A percentile compares a stretch with the other conserved stretches of the same genome.
phyloP scores from a whole-genome alignment of 2,888 invertebrate species.

The Sipunculus nudus region DNA sequence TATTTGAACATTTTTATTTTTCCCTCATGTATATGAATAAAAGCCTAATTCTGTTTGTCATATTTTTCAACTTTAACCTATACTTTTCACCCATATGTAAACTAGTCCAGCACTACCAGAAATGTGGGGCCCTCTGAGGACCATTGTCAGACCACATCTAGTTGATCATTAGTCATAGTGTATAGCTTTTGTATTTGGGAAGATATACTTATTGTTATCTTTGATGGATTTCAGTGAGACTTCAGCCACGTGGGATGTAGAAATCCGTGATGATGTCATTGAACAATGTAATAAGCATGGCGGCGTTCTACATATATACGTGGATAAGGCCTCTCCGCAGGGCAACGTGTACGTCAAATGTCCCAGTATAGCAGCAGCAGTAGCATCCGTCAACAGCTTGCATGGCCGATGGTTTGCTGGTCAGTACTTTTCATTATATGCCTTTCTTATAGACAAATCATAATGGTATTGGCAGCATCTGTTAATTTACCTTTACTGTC shows the following conservation, averaged over 20 bases:
- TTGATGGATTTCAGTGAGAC: constrained; percentile 71
- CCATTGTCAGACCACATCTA: no score
- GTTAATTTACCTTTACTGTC: no score
- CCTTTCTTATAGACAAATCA: not conserved
- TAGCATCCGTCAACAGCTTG: constrained; percentile 93
- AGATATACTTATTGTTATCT: not conserved
- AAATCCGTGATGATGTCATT: constrained; percentile 96
- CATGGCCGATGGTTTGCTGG: constrained; percentile 98
- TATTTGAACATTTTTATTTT: no score
- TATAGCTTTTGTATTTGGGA: not conserved
- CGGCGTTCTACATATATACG: constrained; percentile 93
- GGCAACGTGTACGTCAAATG: constrained; percentile 99
- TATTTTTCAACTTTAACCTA: no score
- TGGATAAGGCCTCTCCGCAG: constrained; percentile 90
- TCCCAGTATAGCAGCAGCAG: constrained; percentile 94
- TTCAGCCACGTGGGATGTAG: constrained; percentile 87
- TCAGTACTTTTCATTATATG: constrained; percentile 46
- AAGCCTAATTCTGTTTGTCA: no score
- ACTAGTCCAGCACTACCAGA: no score
- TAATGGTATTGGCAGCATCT: no score
- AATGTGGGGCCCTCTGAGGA: no score
- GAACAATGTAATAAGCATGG: constrained; percentile 99
- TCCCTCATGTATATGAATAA: no score
- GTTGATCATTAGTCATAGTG: not conserved
- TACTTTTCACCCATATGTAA: no score